These are phyloP conservation scores for Turritopsis rubra DNA, from an alignment of 30 jellyfish, hydroid and myxozoan species.

Conservation along the genomic window DNA sequence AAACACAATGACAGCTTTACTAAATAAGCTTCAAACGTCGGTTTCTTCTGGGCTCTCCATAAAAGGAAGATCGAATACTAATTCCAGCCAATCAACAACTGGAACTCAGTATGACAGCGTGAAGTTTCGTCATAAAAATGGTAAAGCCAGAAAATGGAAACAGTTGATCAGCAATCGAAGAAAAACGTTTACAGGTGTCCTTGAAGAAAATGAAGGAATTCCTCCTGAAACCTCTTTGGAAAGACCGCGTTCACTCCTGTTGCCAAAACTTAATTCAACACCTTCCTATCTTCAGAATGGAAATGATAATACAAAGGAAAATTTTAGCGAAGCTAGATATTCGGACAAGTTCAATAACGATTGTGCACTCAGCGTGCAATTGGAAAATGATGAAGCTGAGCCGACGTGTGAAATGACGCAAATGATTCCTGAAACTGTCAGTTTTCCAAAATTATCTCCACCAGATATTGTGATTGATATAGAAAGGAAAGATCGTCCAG, in stretches of 20 bases:
- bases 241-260: background rate
- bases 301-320: background rate
- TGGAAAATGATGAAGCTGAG: too few relatives aligned
- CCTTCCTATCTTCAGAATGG: background rate
- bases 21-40: background rate
- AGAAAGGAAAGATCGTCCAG: slow-evolving; percentile 9
- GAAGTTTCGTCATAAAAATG: background rate
- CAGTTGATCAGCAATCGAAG: background rate
- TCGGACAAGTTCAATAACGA: too few relatives aligned
- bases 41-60: background rate
- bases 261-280: background rate
- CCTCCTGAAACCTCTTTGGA: background rate
- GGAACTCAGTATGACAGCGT: background rate
- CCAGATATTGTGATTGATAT: slow-evolving; percentile 35
- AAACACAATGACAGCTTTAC: background rate
- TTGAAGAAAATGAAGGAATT: background rate
- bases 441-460: background rate
- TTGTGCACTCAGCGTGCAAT: too few relatives aligned
- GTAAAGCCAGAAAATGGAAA: background rate
- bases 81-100: background rate
- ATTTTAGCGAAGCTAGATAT: background rate
- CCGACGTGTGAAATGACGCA: too few relatives aligned
- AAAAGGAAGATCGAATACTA: background rate
- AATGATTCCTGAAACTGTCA: background rate
- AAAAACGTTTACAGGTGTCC: slow-evolving; percentile 14